Evolutionary conservation across 2,888 invertebrate species (phyloP), one percentile per base, ranked within the genome.

Genomic region (Pecten maximus): DNA sequence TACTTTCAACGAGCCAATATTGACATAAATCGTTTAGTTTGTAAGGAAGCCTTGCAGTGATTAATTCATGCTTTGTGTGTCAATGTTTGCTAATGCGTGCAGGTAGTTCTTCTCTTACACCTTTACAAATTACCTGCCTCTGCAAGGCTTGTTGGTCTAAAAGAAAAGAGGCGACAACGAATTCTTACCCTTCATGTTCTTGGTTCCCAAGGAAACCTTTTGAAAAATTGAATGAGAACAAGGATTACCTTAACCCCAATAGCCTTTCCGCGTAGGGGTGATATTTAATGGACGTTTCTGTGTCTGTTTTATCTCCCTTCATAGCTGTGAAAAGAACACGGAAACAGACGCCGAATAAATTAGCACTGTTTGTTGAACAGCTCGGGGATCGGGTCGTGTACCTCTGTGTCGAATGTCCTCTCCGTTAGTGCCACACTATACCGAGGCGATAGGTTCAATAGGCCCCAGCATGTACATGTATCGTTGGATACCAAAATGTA

Each of bases 91-190:
- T 74, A 74, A 74, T 74, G 74, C 23, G 28, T 74, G 74, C 74
- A 74, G 74, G 35, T 74, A 74, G 74, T 35, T 74, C 74, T 74
- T 35, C 35, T 28, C 74, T 8, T 74, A 35, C 74, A 74, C 74
- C 28, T 74, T 74, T 74, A 74, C 35, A 74, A 74, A 74, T 74
- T 35, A 74, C 74, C 74, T 35, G 74, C 28, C 35, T 74, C 74
- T 74, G 74, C 35, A 74, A 74, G 74, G 35, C 74, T 74, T 74
- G 74, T 74, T 74, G 74, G 74, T 74, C 74, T 74, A 74, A 74
- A 35, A 74, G 74, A 74, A 74, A 35, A 35, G 74, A 23, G 35
- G 15, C 8, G 35, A 74, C 35, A 74, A 35, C 74, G 35, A 74
- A 74, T 74, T 74, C 74, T 74, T 35, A 35, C 10, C 35, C 74